phyloP scores from a whole-genome alignment of 53 echinoderm and acorn worm species.

The Apostichopus leukothele region DNA sequence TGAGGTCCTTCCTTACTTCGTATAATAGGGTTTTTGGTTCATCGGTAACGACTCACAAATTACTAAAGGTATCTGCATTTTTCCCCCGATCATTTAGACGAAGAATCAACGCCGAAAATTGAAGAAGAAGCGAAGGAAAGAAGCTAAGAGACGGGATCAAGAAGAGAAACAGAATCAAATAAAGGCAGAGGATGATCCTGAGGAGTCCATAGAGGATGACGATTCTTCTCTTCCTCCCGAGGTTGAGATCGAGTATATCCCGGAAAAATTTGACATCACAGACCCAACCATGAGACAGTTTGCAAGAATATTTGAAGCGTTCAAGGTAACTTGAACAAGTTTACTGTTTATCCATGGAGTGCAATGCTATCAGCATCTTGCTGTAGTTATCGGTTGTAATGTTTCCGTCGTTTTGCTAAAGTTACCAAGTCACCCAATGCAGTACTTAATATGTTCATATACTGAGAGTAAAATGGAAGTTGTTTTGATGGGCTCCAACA shows the following conservation, averaged over 20 bases:
- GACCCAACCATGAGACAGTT: constrained; percentile 86
- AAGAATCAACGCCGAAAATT: constrained; percentile 92
- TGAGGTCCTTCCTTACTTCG: no score
- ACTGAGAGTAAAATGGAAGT: no score
- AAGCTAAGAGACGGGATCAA: constrained; percentile 60
- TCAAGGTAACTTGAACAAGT: constrained; percentile 60
- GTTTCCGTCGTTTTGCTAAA: no score
- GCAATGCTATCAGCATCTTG: no score
- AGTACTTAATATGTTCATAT: no score
- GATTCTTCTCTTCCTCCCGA: constrained; percentile 34
- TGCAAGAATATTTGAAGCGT: constrained; percentile 90
- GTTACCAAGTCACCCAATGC: no score
- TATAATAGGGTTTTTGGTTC: no score
- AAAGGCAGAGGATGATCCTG: constrained; percentile 28
- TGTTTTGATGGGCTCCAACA: no score
- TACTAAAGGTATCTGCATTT: neutral
- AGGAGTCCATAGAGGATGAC: constrained; percentile 13
- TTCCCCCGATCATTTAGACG: constrained; percentile 47
- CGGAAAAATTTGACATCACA: constrained; percentile 64
- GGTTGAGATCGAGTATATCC: constrained; percentile 88
- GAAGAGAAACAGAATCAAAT: constrained; percentile 52
- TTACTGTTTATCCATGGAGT: neutral
- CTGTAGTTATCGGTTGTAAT: no score
- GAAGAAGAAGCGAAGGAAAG: constrained; percentile 85
- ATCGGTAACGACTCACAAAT: no score